Base-by-base conservation (phyloP, 2,797 vertebrate species). In the Notamacropus eugenii region DNA sequence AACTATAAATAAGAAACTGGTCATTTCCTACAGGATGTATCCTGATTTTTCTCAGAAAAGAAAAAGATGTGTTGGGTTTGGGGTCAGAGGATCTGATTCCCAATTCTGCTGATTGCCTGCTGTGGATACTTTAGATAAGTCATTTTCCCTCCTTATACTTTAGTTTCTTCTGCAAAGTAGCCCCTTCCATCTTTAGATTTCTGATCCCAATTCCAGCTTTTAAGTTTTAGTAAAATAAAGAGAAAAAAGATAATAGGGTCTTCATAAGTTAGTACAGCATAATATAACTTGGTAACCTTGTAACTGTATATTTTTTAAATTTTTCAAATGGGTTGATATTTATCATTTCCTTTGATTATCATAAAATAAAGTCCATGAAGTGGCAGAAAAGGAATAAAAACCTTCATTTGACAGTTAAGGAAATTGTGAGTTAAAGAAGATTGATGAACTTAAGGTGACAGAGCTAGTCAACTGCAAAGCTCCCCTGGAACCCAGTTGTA, bases 1-100 rank as follows among this genome's bases (percentile, higher is more conserved):
- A 97, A 98, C 97, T 94, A 91, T 97, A 96, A 97, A 95, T 96
- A 96, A 98, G 95, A 97, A 92, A 59, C 24, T 55, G 52, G 57
- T 93, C 90, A 31, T 97, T 97, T 97, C 96, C 97, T 95, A 95
- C 14, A 97, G 92, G 58, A 95, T 46, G 82, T 93, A 22, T 90
- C 91, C 92, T 95, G 67, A 82, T 96, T 94, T 95, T 82, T 96
- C 93, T 28, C 95, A 91, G 8, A 82, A 82, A 46, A 46, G n/a
- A 46, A 46, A 27, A 40, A 67, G 16, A 82, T 9, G 40, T 87
- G 40, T 87, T 40, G n/a, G 67, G 67, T 46, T 87, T 46, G 40
- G 74, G 40, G 40, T 12, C 10, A 11, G 40, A 50, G 10, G 40
- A 87, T 9, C 74, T 50, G 40, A 87, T 87, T 87, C 22, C 46